Evolutionary conservation across 2,797 vertebrate species (phyloP).

Genomic region (Galagoides demidoff): DNA sequence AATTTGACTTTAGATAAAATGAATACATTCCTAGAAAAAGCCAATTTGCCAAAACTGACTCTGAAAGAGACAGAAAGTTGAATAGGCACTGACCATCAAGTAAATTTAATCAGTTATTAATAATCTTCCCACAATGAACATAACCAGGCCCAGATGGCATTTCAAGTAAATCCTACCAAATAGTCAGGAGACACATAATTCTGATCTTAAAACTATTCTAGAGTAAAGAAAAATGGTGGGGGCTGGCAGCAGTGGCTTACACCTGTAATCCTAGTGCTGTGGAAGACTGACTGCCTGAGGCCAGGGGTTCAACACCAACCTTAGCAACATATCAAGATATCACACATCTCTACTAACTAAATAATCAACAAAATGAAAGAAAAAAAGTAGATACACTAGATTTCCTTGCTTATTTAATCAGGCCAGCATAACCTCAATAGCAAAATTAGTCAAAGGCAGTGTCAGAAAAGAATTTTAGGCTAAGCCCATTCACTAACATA

Average conservation of each 20-base stretch:
- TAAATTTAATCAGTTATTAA: slow-evolving; percentile 38
- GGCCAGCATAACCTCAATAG: neutral
- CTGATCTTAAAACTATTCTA: slow-evolving; percentile 42
- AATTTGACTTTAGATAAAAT: slow-evolving; percentile 16
- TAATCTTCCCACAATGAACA: slow-evolving; percentile 56
- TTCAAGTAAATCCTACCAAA: slow-evolving; percentile 27
- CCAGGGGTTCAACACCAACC: neutral
- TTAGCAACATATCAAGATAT: neutral
- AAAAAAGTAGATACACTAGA: neutral
- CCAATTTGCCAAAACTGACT: slow-evolving; percentile 68
- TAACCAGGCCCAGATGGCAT: neutral
- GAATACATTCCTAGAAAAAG: slow-evolving; percentile 31
- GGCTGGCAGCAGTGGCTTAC: no score
- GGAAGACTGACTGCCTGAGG: neutral
- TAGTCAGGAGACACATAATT: slow-evolving; percentile 3
- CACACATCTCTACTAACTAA: neutral
- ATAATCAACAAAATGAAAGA: neutral
- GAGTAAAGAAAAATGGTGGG: neutral
- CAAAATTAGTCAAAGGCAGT: neutral
- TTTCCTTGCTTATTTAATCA: slow-evolving; percentile 3
- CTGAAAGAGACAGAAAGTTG: slow-evolving; percentile 60
- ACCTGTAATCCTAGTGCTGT: no score
- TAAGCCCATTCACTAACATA: neutral
- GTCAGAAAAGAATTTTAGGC: slow-evolving; percentile 11
- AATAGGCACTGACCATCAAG: slow-evolving; percentile 24